Evolutionary conservation across 2,888 invertebrate genomes (phyloP).

Genomic region (Limenitis arthemis): DNA sequence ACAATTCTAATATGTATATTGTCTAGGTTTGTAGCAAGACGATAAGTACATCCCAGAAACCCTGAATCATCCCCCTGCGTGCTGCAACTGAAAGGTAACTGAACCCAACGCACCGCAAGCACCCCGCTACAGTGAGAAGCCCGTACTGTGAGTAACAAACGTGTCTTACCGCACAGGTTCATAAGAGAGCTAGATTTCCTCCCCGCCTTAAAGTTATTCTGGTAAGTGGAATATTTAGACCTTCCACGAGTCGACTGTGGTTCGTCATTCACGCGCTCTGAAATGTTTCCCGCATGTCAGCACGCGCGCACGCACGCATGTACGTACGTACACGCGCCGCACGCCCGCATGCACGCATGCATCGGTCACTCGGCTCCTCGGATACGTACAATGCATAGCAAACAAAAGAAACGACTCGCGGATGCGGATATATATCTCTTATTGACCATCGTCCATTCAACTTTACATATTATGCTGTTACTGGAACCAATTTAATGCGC

Average conservation of each 20-base stretch:
- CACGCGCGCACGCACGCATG: slow-evolving; percentile 37
- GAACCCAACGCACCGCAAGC: slow-evolving; percentile 63
- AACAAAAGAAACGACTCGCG: slow-evolving; percentile 24
- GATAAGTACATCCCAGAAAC: background rate
- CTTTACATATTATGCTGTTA: slow-evolving; percentile 5
- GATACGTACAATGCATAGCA: slow-evolving; percentile 10
- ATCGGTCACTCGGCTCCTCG: slow-evolving; percentile 37
- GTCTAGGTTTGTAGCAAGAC: background rate
- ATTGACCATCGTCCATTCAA: slow-evolving; percentile 7
- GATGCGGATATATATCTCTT: slow-evolving; percentile 12
- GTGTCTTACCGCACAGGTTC: slow-evolving; percentile 94
- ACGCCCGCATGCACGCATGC: slow-evolving; percentile 9
- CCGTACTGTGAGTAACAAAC: slow-evolving; percentile 49
- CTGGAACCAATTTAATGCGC: slow-evolving; percentile 58
- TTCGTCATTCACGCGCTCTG: slow-evolving; percentile 87
- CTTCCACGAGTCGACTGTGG: slow-evolving; percentile 86
- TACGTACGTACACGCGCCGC: slow-evolving; percentile 21
- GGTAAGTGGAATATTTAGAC: slow-evolving; percentile 88
- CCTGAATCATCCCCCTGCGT: slow-evolving; percentile 23
- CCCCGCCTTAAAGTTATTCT: slow-evolving; percentile 87
- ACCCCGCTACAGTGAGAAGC: slow-evolving; percentile 54
- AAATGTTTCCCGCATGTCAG: slow-evolving; percentile 74
- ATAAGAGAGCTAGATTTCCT: slow-evolving; percentile 96
- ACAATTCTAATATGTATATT: background rate
- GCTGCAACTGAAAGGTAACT: slow-evolving; percentile 44